These are phyloP conservation scores for Passerculus sandwichensis DNA, from an alignment of 2,797 vertebrate genomes.

Conservation along the genomic window DNA sequence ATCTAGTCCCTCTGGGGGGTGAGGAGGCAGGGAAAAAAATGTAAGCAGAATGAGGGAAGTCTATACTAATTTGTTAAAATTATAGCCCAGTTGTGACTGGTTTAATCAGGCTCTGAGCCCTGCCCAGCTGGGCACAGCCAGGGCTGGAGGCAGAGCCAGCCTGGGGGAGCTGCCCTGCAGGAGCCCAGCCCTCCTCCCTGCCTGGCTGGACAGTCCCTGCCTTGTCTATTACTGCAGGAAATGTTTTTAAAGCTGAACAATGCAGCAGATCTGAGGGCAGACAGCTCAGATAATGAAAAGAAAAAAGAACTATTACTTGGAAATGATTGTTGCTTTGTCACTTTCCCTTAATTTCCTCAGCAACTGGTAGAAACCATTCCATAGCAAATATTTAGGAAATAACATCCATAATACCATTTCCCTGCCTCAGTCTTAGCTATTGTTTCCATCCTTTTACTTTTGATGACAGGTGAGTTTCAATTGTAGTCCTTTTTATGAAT, in stretches of 20 bases:
- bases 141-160: background rate
- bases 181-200: background rate
- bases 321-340: constrained; percentile 62
- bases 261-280: constrained; percentile 47
- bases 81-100: background rate
- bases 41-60: background rate
- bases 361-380: constrained; percentile 13
- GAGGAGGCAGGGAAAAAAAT: background rate
- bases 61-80: background rate
- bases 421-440: background rate
- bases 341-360: constrained; percentile 68
- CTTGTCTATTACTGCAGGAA: constrained; percentile 33
- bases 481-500: constrained; percentile 42
- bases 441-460: constrained; percentile 52
- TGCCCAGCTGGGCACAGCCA: background rate
- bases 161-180: background rate
- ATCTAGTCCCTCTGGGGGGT: background rate
- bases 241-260: constrained; percentile 55
- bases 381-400: constrained; percentile 64
- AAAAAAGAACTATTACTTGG: constrained; percentile 51
- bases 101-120: background rate
- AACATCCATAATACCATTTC: constrained; percentile 57
- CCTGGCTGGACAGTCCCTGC: background rate
- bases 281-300: constrained; percentile 57
- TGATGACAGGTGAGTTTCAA: constrained; percentile 56